These are phyloP conservation scores for Dendrocopos noguchii DNA, from an alignment of 2,113 vertebrate genomes.

Conservation along the genomic window DNA sequence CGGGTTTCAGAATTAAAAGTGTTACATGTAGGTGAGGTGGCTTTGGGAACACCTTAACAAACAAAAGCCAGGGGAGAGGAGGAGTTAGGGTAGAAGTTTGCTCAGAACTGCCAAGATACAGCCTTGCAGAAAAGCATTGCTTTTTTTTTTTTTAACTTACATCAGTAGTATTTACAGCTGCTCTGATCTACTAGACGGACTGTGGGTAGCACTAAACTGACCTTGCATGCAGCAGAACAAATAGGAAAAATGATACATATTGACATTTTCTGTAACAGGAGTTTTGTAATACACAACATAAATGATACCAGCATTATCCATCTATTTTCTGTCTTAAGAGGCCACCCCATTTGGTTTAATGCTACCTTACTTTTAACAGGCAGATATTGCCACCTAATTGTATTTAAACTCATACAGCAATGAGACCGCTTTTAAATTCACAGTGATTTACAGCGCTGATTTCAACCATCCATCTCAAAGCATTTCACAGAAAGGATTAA, in stretches of 20 bases:
- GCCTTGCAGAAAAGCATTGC: rapidly evolving
- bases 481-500: neutral
- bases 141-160: neutral
- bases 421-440: neutral
- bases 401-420: neutral
- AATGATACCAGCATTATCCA: neutral
- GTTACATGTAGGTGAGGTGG: neutral
- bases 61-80: constrained; percentile 31
- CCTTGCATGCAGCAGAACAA: neutral
- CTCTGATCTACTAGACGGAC: neutral
- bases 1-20: constrained; percentile 12
- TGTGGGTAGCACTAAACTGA: neutral
- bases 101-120: neutral
- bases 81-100: constrained; percentile 4
- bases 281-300: neutral
- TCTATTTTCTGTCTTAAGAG: neutral
- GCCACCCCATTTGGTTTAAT: neutral
- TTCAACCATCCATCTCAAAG: neutral
- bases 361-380: neutral
- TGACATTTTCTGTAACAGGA: neutral
- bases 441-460: too few relatives aligned
- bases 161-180: neutral
- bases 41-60: constrained; percentile 57
- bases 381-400: rapidly evolving
- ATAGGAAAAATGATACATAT: neutral